Evolutionary conservation across 2,113 vertebrate species (phyloP), one percentile per base, ranked within the genome.

Genomic region (Lamprotornis superbus): DNA sequence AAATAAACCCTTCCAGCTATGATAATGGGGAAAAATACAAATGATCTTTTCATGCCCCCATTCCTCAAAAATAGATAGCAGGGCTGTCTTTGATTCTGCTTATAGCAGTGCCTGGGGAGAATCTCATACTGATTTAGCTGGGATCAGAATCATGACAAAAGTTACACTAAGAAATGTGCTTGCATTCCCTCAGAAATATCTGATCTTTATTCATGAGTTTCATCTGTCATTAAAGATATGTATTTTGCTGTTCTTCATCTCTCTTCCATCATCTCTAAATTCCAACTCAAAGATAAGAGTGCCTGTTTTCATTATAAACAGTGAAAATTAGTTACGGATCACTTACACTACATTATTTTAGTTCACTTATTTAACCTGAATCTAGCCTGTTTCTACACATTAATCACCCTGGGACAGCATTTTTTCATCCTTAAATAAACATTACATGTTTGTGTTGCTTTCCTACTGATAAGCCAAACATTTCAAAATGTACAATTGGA

Each of bases 11-110:
- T 93, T 76, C 59, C 31, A 83, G 77, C 50, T 56, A 80, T 8
- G 16, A 50, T 33, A 91, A 16, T 56, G 53, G n/a, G 28, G 27
- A 59, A 93, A 91, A 91, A 71, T 74, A 70, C 35, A 77, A 81
- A 84, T 73, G 13, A 74, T 90, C 30, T 91, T 90, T 84, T 87
- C 35, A 49, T 63, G 10, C 91, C 67, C 27, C 30, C 42, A 9
- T 70, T 97, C 82, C 76, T 78, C 71, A 95, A 84, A 86, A 87
- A 86, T 15, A 49, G 50, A 75, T 86, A 82, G 69, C 60, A 81
- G 37, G n/a, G 25, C 46, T 70, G 33, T 47, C 68, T 77, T 82
- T 83, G 71, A 74, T 87, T 87, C 49, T 83, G 55, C 86, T 91
- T 39, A 53, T 30, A 71, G n/a, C 37, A 91, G 39, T 70, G 86